Evolutionary conservation across 2,797 vertebrate genomes (phyloP).

Genomic region (Gambusia yucatana): DNA sequence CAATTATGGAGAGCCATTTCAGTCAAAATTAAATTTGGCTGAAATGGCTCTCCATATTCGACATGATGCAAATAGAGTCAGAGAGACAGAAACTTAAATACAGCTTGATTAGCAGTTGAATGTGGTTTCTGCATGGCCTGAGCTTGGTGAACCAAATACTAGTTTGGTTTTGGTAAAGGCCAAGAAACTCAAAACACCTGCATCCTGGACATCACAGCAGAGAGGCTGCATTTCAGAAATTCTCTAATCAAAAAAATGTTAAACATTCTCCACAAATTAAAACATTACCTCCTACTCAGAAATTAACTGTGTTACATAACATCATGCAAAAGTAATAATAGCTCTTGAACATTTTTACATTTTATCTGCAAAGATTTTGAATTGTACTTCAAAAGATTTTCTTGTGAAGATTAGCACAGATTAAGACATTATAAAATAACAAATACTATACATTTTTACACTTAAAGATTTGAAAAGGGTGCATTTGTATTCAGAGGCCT

Average conservation of each 20-base stretch:
- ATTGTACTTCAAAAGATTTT: neutral
- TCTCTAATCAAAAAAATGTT: neutral
- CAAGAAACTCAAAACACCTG: slow-evolving; percentile 6
- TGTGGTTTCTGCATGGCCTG: slow-evolving; percentile 54
- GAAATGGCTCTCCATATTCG: too few relatives aligned
- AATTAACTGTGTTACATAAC: neutral
- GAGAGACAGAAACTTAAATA: slow-evolving; percentile 10
- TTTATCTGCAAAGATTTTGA: neutral
- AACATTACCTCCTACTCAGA: neutral
- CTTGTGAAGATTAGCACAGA: neutral
- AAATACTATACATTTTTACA: neutral
- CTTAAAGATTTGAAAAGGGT: neutral
- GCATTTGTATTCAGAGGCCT: neutral
- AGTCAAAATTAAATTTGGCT: too few relatives aligned
- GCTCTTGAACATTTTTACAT: neutral
- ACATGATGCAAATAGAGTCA: slow-evolving; percentile 13
- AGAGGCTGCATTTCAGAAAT: neutral
- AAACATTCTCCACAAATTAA: neutral
- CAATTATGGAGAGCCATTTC: too few relatives aligned
- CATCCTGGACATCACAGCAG: slow-evolving; percentile 3
- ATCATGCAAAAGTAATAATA: neutral
- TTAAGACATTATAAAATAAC: neutral
- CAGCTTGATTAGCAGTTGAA: slow-evolving; percentile 39
- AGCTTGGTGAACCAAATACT: slow-evolving; percentile 28
- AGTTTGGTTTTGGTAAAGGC: neutral